phyloP scores from a whole-genome alignment of 2,113 vertebrate species.

The Astur gentilis region DNA sequence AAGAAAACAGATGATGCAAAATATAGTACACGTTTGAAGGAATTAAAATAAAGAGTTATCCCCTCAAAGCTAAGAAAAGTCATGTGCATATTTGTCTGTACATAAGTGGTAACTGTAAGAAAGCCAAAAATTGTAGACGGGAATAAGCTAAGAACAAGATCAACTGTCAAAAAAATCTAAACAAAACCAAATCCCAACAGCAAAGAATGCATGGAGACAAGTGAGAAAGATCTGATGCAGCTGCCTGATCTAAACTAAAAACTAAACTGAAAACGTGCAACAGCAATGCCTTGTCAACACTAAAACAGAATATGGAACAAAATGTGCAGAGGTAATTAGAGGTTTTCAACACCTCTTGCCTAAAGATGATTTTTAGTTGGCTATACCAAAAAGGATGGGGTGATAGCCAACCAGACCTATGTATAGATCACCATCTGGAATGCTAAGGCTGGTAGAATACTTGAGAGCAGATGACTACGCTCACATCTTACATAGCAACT shows the following conservation, averaged over 20 bases:
- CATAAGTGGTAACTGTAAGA: background rate
- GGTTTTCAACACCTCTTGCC: background rate
- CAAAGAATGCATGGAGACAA: background rate
- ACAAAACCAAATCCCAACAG: background rate
- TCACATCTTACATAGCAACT: background rate
- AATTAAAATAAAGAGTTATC: background rate
- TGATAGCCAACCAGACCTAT: conserved; percentile 9
- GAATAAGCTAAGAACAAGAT: background rate
- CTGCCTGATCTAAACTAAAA: background rate
- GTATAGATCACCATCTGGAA: conserved; percentile 38
- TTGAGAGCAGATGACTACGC: background rate
- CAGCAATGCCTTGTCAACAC: background rate
- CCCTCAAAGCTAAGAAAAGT: background rate
- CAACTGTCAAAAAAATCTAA: background rate
- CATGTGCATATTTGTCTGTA: background rate
- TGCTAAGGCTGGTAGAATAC: background rate
- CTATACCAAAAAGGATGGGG: background rate
- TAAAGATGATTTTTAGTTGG: conserved; percentile 4
- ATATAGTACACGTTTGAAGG: background rate
- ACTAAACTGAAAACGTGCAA: background rate
- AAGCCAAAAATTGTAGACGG: background rate
- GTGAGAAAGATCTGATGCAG: background rate
- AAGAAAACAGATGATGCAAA: background rate
- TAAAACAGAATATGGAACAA: conserved; percentile 14
- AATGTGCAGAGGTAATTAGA: background rate